Evolutionary conservation across 1,140 invertebrate species (phyloP).

Genomic region (Leptopilina clavipes): DNA sequence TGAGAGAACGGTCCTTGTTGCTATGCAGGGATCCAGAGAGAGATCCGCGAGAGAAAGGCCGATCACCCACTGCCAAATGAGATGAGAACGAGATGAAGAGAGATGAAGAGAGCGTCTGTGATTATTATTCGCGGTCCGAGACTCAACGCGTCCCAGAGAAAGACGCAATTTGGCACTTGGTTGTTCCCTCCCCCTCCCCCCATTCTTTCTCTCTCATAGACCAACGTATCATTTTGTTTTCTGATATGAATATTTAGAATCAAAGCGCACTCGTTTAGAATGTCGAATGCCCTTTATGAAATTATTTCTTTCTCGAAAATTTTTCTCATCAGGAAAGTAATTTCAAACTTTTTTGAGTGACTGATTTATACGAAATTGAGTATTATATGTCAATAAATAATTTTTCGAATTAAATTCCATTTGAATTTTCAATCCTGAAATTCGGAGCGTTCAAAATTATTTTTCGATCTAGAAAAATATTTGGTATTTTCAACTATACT

Average conservation of each 20-base stretch:
- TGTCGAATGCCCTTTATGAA: neutral
- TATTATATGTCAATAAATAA: no score
- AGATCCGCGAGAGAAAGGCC: slow-evolving; percentile 45
- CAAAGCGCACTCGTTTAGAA: neutral
- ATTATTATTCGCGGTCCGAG: slow-evolving; percentile 30
- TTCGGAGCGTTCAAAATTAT: no score
- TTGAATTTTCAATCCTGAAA: no score
- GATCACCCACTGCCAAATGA: slow-evolving; percentile 34
- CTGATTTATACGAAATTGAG: no score
- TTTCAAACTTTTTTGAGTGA: no score
- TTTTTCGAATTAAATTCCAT: no score
- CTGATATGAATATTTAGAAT: slow-evolving; percentile 22
- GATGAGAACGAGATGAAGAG: slow-evolving; percentile 14
- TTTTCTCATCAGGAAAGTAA: no score
- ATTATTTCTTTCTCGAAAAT: no score
- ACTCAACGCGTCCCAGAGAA: neutral
- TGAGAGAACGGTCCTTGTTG: slow-evolving; percentile 41
- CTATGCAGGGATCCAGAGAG: slow-evolving; percentile 46
- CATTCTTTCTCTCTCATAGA: neutral
- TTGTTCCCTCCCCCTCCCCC: slow-evolving; percentile 40
- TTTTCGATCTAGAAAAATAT: no score
- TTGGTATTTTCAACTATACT: no score
- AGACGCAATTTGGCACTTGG: slow-evolving; percentile 37
- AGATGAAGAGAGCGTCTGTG: slow-evolving; percentile 38
- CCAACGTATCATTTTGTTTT: slow-evolving; percentile 7